These are phyloP conservation scores for Listronotus oregonensis DNA, from an alignment of 1,140 invertebrate species.

Conservation along the genomic window DNA sequence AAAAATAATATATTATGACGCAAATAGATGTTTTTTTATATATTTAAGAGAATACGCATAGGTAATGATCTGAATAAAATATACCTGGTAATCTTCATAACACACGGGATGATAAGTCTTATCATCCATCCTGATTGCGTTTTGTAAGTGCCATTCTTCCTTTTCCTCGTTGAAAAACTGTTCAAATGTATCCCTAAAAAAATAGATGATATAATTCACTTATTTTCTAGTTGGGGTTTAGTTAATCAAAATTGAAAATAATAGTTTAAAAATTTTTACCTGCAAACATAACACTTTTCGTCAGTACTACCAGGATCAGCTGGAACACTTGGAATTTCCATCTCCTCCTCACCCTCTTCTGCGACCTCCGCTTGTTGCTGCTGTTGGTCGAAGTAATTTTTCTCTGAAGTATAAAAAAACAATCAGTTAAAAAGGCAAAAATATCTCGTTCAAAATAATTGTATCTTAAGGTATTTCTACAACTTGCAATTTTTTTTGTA, in stretches of 20 bases:
- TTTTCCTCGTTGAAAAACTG: slow-evolving; percentile 94
- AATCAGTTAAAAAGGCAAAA: slow-evolving; percentile 4
- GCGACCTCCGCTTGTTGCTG: slow-evolving; percentile 57
- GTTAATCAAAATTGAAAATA: no score
- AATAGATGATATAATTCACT: background rate
- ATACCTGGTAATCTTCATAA: slow-evolving; percentile 85
- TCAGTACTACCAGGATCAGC: slow-evolving; percentile 63
- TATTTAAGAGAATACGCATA: no score
- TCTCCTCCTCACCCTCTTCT: slow-evolving; percentile 59
- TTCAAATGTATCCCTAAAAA: slow-evolving; percentile 76
- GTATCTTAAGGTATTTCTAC: no score
- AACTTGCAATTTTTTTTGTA: no score
- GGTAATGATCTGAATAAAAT: background rate
- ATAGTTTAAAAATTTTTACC: slow-evolving; percentile 43
- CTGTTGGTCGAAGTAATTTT: slow-evolving; percentile 86
- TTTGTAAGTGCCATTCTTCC: slow-evolving; percentile 93
- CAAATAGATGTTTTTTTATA: no score
- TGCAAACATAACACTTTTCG: slow-evolving; percentile 82
- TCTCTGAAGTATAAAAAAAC: slow-evolving; percentile 63
- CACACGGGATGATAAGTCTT: slow-evolving; percentile 90
- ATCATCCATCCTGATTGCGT: slow-evolving; percentile 77
- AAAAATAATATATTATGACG: background rate
- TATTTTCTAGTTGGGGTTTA: background rate
- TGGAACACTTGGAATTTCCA: slow-evolving; percentile 65
- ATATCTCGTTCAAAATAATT: no score